These are phyloP conservation scores for Melanotaenia pygmaea DNA, from an alignment of 2,797 vertebrate genomes.

Conservation along the genomic window DNA sequence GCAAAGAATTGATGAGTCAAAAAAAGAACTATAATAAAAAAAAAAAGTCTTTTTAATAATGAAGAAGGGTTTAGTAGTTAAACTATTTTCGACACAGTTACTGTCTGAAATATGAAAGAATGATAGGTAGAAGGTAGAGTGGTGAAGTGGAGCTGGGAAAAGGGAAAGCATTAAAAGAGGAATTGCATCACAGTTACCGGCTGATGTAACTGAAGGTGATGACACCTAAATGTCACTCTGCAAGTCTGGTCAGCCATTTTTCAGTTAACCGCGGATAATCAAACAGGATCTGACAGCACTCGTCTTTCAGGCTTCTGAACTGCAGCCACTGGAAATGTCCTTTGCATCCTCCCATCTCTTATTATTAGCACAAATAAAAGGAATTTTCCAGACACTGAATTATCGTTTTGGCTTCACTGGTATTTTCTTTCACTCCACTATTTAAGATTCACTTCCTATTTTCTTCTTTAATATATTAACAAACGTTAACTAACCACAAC, in stretches of 20 bases:
- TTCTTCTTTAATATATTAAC: not conserved
- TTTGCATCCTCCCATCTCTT: not conserved
- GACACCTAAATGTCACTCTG: constrained; percentile 34
- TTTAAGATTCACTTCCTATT: not conserved
- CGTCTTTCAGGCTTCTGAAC: constrained; percentile 26
- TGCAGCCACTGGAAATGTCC: constrained; percentile 8
- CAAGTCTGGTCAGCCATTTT: constrained; percentile 33
- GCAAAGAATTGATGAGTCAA: too few species aligned
- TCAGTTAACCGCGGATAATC: constrained; percentile 16
- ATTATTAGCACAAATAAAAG: constrained; percentile 6
- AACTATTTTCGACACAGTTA: constrained; percentile 25
- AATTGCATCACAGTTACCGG: constrained; percentile 41
- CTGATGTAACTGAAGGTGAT: constrained; percentile 53
- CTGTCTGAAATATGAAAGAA: constrained; percentile 33
- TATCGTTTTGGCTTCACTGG: constrained; percentile 5
- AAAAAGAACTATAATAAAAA: too few species aligned
- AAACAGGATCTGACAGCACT: constrained; percentile 41
- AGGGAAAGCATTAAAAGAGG: constrained; percentile 28
- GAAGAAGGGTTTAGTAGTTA: constrained; percentile 22
- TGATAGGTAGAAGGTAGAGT: not conserved
- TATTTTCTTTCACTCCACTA: not conserved
- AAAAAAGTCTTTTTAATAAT: constrained; percentile 36
- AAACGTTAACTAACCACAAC: not conserved
- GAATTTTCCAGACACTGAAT: constrained; percentile 15
- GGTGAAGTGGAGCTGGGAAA: constrained; percentile 30